A percentile compares a stretch with the other conserved stretches of the same genome.
Evolutionary conservation across 2,113 vertebrate species (phyloP).

Genomic region (Silurus meridionalis): DNA sequence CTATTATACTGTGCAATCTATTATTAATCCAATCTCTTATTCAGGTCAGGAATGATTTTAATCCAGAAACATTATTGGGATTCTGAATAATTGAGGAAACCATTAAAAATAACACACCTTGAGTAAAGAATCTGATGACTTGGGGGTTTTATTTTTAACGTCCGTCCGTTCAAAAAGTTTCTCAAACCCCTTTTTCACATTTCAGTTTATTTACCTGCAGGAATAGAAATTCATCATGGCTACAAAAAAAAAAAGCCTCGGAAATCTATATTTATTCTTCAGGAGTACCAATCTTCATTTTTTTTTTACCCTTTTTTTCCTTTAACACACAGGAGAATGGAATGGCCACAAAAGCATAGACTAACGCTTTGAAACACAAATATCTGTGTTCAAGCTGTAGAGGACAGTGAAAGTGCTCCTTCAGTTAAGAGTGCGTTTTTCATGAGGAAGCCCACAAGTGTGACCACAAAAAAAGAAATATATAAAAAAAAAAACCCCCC

Average conservation of each 20-base stretch:
- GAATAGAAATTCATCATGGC: conserved; percentile 41
- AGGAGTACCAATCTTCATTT: conserved; percentile 29
- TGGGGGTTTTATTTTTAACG: conserved; percentile 34
- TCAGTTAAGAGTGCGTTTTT: conserved; percentile 43
- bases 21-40: conserved; percentile 59
- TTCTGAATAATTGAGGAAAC: conserved; percentile 60
- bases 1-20: conserved; percentile 53
- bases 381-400: conserved; percentile 51
- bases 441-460: conserved; percentile 58
- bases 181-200: conserved; percentile 12
- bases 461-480: conserved; percentile 57
- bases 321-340: conserved; percentile 15
- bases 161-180: conserved; percentile 34
- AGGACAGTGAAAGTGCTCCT: conserved; percentile 38
- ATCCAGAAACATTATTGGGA: conserved; percentile 58
- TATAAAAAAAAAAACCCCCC: conserved; percentile 56
- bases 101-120: conserved; percentile 59
- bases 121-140: conserved; percentile 52
- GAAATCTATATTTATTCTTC: conserved; percentile 33
- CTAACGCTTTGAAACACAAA: conserved; percentile 45
- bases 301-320: not conserved
- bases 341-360: conserved; percentile 15
- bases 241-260: not conserved
- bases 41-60: conserved; percentile 56
- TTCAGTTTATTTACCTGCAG: conserved; percentile 29